Conservation (phyloP, 2,113 vertebrate species). For the Gymnocephalus cernua region DNA sequence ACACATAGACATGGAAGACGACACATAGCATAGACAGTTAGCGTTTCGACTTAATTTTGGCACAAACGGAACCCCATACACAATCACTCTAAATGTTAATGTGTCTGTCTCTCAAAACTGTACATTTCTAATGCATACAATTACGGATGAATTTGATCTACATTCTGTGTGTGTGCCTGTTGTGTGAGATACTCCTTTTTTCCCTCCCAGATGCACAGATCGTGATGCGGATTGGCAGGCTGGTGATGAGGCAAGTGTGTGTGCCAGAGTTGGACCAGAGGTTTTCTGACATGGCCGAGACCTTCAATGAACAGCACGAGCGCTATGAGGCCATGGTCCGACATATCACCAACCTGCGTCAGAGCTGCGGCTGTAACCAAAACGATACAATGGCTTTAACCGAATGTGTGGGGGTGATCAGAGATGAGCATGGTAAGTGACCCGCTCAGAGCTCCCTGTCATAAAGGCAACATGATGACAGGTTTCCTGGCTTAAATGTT, state of each 20-base stretch:
- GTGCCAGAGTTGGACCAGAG: slow-evolving; percentile 68
- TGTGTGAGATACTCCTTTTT: background rate
- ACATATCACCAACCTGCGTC: slow-evolving; percentile 62
- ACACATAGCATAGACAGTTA: too few relatives aligned
- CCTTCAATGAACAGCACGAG: slow-evolving; percentile 81
- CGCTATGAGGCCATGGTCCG: slow-evolving; percentile 73
- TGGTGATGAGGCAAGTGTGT: slow-evolving; percentile 72
- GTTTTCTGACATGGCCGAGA: slow-evolving; percentile 72
- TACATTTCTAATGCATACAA: background rate
- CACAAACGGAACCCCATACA: too few relatives aligned
- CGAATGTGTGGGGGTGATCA: slow-evolving; percentile 69
- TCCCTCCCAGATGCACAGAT: slow-evolving; percentile 31
- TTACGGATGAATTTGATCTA: background rate
- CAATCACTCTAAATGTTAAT: background rate
- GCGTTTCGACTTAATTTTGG: too few relatives aligned
- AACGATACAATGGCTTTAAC: slow-evolving; percentile 58
- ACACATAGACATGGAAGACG: too few relatives aligned
- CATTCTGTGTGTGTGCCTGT: background rate
- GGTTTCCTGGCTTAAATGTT: background rate
- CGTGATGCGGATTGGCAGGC: slow-evolving; percentile 39
- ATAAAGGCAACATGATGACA: background rate
- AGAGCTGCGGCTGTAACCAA: slow-evolving; percentile 51
- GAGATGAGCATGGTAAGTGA: slow-evolving; percentile 72
- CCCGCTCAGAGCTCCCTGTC: background rate
- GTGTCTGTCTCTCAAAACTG: background rate